Base-by-base conservation (phyloP, 1,140 invertebrate genomes). In the Euwallacea fornicatus region DNA sequence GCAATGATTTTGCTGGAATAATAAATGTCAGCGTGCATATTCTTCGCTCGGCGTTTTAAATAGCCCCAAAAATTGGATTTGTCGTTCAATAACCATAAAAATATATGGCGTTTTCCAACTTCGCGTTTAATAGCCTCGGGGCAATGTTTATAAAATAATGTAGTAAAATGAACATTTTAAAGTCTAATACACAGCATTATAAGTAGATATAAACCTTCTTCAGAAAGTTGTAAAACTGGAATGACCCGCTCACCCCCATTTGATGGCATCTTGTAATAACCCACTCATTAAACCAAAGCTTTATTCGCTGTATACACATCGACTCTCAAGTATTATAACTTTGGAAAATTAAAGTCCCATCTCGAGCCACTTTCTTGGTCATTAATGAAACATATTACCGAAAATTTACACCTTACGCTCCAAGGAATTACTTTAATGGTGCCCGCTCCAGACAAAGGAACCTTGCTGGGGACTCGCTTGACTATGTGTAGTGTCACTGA, bases 71-170 rank as follows among this genome's bases (percentile, higher is more conserved):
- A 81, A 81, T 81, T 80, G 79, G 79, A 81, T 81, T 80, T 75
- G 77, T 75, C 73, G 78, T 79, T 70, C 79, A 80, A 81, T 81
- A 79, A 78, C 78, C 78, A 80, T 81, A 81, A 81, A 81, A 80
- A 76, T 78, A 79, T 79, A 80, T 75, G 74, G 75, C 76, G 72
- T 78, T 78, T 77, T 74, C 76, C 76, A 80, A 81, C 76, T 81
- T 76, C 78, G 78, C 78, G 76, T 80, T 81, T 81, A 81, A 81
- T 81, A 78, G 77, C 75, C 71, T 47, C 67, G 66, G 71, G 71
- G 76, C 75, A 75, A 80, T 81, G 78, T 81, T 79, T 81, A 80
- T 81, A 80, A 81, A 80, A 81, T 81, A 81, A 81, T 79, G 79
- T 73, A 76, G 71, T 79, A 79, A 80, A 79, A 79, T 73, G 78